phyloP scores from a whole-genome alignment of 92 coral and sea anemone genomes.

The Blastomussa wellsi region DNA sequence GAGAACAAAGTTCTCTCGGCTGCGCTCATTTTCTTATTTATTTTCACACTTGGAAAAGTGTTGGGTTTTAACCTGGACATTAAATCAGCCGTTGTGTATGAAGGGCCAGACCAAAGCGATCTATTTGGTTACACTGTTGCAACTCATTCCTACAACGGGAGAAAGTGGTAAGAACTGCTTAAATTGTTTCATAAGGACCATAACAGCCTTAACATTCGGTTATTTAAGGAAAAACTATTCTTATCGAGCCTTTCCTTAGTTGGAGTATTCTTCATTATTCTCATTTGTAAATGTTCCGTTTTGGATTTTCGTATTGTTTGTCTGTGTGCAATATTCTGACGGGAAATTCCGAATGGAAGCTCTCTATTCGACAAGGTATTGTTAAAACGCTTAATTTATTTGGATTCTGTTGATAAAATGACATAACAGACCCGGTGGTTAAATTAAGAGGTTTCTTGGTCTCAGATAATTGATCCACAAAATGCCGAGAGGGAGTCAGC shows the following conservation, averaged over 20 bases:
- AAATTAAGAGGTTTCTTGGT: background rate
- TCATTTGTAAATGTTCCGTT: background rate
- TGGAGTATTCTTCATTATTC: background rate
- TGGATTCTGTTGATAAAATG: background rate
- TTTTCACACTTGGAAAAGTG: slow-evolving; percentile 11
- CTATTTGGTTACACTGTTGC: slow-evolving; percentile 28
- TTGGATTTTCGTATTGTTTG: background rate
- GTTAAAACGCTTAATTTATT: background rate
- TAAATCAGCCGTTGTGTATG: slow-evolving; percentile 10
- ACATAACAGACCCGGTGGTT: background rate
- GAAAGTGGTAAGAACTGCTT: slow-evolving; percentile 24
- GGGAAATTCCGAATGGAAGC: slow-evolving; percentile 2
- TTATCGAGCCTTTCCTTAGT: background rate
- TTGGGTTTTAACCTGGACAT: slow-evolving; percentile 22
- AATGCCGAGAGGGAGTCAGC: background rate
- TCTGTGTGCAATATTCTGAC: background rate
- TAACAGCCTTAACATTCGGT: background rate
- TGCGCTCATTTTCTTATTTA: background rate
- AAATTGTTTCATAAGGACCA: background rate
- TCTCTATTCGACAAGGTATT: background rate
- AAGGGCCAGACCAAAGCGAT: slow-evolving; percentile 21
- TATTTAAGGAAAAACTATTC: background rate
- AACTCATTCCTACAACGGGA: slow-evolving; percentile 15
- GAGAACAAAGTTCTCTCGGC: background rate
- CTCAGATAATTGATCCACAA: background rate